Conservation (phyloP, 2,113 vertebrate genomes). For the Notiomystis cincta region DNA sequence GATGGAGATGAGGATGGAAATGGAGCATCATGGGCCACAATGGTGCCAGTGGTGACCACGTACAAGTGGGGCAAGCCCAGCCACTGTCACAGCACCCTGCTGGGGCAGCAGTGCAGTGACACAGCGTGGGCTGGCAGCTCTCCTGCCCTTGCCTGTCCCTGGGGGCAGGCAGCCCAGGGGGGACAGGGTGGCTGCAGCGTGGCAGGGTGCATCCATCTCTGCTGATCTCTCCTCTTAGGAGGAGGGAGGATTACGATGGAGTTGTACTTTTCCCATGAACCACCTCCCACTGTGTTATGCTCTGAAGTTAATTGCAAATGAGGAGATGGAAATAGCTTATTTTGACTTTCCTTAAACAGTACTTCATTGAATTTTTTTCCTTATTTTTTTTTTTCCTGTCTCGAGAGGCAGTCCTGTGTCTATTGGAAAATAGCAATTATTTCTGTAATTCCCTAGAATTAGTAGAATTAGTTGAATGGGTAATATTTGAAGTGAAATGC, state of each 20-base stretch:
- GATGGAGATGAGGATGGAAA: not conserved
- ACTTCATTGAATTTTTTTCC: slow-evolving; percentile 11
- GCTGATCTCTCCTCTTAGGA: not conserved
- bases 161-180: not conserved
- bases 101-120: not conserved
- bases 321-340: slow-evolving; percentile 66
- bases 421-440: slow-evolving; percentile 67
- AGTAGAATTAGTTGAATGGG: slow-evolving; percentile 59
- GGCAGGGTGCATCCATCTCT: not conserved
- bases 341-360: slow-evolving; percentile 66
- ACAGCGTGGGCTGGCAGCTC: not conserved
- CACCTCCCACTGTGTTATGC: slow-evolving; percentile 55
- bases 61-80: not conserved
- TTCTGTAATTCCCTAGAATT: slow-evolving; percentile 65
- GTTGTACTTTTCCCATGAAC: slow-evolving; percentile 30
- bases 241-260: not conserved
- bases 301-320: slow-evolving; percentile 67
- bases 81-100: accelerated
- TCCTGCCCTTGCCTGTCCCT: not conserved
- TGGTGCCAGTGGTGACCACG: not conserved
- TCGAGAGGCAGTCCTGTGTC: slow-evolving; percentile 56
- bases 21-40: not conserved
- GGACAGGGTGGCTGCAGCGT: accelerated
- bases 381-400: not conserved
- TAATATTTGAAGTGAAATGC: slow-evolving; percentile 31